These are phyloP conservation scores for Germaria angustata DNA, from an alignment of 2,888 invertebrate species.

Conservation along the genomic window DNA sequence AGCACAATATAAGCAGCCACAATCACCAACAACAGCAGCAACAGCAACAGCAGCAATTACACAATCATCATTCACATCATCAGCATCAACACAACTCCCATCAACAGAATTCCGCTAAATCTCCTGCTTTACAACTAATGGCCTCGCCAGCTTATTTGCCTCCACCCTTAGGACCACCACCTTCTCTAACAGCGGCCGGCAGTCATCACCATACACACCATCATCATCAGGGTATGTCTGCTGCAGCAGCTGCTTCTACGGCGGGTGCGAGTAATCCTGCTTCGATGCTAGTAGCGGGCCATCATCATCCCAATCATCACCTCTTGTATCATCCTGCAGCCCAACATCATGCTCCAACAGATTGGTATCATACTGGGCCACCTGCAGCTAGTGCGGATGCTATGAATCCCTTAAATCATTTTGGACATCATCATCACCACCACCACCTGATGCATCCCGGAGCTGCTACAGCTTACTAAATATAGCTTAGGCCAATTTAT, in stretches of 20 bases:
- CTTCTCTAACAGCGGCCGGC: slow-evolving; percentile 71
- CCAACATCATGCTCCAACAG: slow-evolving; percentile 79
- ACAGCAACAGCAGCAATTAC: slow-evolving; percentile 70
- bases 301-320: slow-evolving; percentile 78
- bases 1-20: slow-evolving; percentile 35
- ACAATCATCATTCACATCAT: slow-evolving; percentile 69
- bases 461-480: slow-evolving; percentile 89
- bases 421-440: slow-evolving; percentile 83
- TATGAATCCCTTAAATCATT: slow-evolving; percentile 80
- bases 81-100: slow-evolving; percentile 63
- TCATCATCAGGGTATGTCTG: slow-evolving; percentile 72
- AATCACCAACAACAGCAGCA: slow-evolving; percentile 59
- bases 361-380: slow-evolving; percentile 79
- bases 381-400: slow-evolving; percentile 79
- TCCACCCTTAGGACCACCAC: slow-evolving; percentile 78
- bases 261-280: slow-evolving; percentile 73
- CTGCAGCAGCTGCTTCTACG: slow-evolving; percentile 69
- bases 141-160: slow-evolving; percentile 77
- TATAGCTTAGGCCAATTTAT: slow-evolving; percentile 69
- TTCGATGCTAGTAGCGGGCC: slow-evolving; percentile 75
- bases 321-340: slow-evolving; percentile 79
- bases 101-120: slow-evolving; percentile 71
- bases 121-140: slow-evolving; percentile 77
- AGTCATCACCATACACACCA: slow-evolving; percentile 70
- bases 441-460: slow-evolving; percentile 86